Conservation (phyloP, 2,113 vertebrate species). For the human region GRCh38 chr22:42808001-42808500, state of each 20-base stretch:
- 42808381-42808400: not conserved
- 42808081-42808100: not conserved
- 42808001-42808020: no score
- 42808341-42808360: no score
- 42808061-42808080: not conserved
- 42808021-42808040: no score
- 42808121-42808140: not conserved
- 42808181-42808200: no score
- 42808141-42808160: no score
- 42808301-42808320: not conserved
- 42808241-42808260: no score
- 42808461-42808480: not conserved
- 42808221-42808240: no score
- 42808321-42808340: not conserved
- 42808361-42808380: not conserved
- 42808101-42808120: not conserved
- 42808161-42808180: no score
- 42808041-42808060: not conserved
- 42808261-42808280: no score
- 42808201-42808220: no score
- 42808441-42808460: not conserved
- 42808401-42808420: not conserved
- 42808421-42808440: not conserved
- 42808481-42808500: not conserved
- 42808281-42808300: no score